Conservation (phyloP, 2,797 vertebrate genomes). For the Fundulus diaphanus region DNA sequence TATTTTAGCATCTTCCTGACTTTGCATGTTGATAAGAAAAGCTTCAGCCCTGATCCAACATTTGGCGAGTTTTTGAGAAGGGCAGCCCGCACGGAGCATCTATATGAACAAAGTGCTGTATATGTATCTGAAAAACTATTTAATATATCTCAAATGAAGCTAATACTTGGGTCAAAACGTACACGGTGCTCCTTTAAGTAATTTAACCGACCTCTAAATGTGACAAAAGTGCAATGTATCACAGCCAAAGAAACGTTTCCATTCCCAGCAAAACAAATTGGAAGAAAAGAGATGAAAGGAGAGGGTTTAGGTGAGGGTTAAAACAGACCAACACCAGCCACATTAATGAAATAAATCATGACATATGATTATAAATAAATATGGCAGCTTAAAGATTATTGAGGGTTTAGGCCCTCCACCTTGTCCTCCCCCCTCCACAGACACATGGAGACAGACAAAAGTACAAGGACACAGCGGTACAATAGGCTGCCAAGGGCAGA, state of each 20-base stretch:
- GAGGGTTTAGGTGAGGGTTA: slow-evolving; percentile 31
- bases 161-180: no score
- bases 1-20: no score
- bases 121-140: no score
- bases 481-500: slow-evolving; percentile 64
- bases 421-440: slow-evolving; percentile 31
- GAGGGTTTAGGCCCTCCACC: slow-evolving; percentile 59
- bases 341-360: slow-evolving; percentile 70
- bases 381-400: slow-evolving; percentile 64
- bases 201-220: not conserved
- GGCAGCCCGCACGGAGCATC: no score
- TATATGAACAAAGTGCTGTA: no score
- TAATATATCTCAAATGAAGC: no score
- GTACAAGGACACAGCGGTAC: slow-evolving; percentile 59
- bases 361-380: slow-evolving; percentile 75
- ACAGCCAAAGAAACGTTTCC: not conserved
- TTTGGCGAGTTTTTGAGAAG: no score
- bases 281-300: not conserved
- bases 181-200: no score
- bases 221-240: not conserved
- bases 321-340: slow-evolving; percentile 40
- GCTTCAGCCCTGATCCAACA: no score
- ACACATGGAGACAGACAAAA: slow-evolving; percentile 41
- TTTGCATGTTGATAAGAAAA: no score
- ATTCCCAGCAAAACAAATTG: not conserved